Base-by-base conservation (phyloP, 2,888 invertebrate species). In the Drosophila hamatofila region DNA sequence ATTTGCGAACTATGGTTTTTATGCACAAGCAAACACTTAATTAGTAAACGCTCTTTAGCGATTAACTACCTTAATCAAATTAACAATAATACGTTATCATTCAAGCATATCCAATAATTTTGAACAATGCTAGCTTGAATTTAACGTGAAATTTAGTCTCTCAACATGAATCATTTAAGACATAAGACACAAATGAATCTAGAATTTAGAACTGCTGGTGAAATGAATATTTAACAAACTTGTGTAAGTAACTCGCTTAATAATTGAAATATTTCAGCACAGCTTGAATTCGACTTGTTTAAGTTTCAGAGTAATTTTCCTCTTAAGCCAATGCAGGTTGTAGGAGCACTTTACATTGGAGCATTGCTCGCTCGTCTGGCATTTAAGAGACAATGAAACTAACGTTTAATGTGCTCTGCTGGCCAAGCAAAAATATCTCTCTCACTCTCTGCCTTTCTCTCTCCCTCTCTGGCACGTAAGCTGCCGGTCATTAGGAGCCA, bases 401-500 rank as follows among this genome's bases (percentile, higher is more conserved):
- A 39, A 52, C 67, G 49, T 74, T 75, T 55, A 41, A 57, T 61
- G 62, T 59, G 49, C 49, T 18, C 6, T 41, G 56, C 30, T 52
- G 55, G 21, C 57, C 54, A 69, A 58, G 23, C 60, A 51, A 78
- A 65, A 59, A 59, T 51, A 67, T 18, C 12, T 18, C 14, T 48
- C 62, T 39, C 37, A n/a, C 37, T 37, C 37, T 39, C 39, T 39
- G 2, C n/a, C n/a, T n/a, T n/a, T n/a, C n/a, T 37, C 16, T 37
- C 16, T 7, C 16, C 2, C 16, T 7, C n/a, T 39, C 39, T 64
- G 51, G 41, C 58, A 51, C 63, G 54, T 56, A 67, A 67, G 80
- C 72, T 86, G 46, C 54, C 56, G 88, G 83, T 85, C 72, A 85
- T 84, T 84, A 79, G 61, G 67, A 63, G 49, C 77, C 77, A 44